Evolutionary conservation across 2,113 vertebrate species (phyloP).

Genomic region (Mustela lutreola): DNA sequence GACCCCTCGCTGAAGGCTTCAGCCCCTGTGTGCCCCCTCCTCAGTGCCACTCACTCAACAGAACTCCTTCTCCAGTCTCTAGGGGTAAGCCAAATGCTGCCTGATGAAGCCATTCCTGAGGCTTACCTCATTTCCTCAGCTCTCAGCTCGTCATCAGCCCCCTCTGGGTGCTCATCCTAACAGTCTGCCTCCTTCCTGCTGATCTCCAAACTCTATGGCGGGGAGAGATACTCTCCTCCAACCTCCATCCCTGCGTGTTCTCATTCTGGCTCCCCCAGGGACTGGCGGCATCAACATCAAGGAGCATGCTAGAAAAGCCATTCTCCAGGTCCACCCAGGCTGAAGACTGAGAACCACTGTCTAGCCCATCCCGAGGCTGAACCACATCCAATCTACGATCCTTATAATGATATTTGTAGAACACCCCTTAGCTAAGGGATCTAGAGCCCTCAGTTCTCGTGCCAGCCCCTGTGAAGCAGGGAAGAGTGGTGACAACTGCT

Average conservation of each 20-base stretch:
- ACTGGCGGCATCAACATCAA: neutral
- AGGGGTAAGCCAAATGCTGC: neutral
- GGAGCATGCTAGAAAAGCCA: neutral
- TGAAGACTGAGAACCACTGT: neutral
- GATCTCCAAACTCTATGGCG: neutral
- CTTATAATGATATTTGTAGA: neutral
- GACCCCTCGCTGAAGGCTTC: neutral
- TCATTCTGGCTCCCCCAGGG: neutral
- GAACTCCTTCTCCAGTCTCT: neutral
- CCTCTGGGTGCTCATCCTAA: too few species aligned
- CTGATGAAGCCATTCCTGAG: neutral
- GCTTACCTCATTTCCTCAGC: neutral
- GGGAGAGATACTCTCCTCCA: neutral
- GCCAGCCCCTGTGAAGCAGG: neutral
- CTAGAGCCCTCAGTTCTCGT: neutral
- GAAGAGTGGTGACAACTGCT: neutral
- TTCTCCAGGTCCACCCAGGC: neutral
- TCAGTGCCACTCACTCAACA: neutral
- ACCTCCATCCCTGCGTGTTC: neutral
- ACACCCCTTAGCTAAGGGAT: neutral
- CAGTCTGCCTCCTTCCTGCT: neutral
- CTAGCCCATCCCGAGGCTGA: neutral
- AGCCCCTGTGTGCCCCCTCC: rapidly evolving
- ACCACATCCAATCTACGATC: neutral
- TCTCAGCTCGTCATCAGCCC: neutral